Evolutionary conservation across 1,140 invertebrate genomes (phyloP).

Genomic region (Pogonomyrmex californicus): DNA sequence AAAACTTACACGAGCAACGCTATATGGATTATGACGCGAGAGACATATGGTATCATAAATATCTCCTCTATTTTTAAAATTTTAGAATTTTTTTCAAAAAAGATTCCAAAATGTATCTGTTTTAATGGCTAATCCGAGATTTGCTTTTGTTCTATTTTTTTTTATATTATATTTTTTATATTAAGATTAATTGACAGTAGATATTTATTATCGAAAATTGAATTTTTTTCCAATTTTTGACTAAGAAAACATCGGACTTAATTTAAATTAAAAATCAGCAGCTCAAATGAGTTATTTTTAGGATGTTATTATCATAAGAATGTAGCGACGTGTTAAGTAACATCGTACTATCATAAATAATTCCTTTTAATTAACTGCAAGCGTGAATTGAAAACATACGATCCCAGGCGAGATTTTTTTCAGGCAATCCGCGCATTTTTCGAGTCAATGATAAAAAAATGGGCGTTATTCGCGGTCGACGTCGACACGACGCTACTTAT

Average conservation of each 20-base stretch:
- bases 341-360: neutral
- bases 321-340: neutral
- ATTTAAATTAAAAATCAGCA: neutral
- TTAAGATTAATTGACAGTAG: neutral
- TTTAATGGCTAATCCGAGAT: neutral
- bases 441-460: neutral
- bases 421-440: neutral
- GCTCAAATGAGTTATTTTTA: neutral
- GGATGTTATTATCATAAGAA: neutral
- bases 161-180: neutral
- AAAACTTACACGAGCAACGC: slow-evolving; percentile 6
- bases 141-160: neutral
- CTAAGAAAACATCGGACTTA: neutral
- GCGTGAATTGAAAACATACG: neutral
- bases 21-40: slow-evolving; percentile 27
- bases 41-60: neutral
- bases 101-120: neutral
- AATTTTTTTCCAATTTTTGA: neutral
- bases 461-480: neutral
- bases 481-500: neutral
- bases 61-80: neutral
- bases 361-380: neutral
- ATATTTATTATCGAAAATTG: slow-evolving; percentile 1
- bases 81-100: slow-evolving; percentile 15
- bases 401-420: neutral